phyloP scores from a whole-genome alignment of 1,140 invertebrate genomes.

The Agrypnia vestita region DNA sequence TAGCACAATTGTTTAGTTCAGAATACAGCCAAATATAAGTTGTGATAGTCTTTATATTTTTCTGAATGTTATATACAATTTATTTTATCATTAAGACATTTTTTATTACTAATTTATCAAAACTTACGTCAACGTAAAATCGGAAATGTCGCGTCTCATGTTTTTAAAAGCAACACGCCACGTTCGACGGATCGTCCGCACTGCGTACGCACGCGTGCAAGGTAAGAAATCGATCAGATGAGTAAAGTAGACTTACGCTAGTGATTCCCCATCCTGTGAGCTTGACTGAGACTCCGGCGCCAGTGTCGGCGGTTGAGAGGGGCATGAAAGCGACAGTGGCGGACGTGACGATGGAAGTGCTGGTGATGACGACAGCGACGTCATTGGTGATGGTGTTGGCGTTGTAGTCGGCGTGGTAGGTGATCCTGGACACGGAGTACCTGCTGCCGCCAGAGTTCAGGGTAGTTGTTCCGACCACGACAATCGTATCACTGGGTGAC shows the following conservation, averaged over 20 bases:
- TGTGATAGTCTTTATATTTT: background rate
- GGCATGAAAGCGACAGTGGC: background rate
- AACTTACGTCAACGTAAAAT: too few relatives aligned
- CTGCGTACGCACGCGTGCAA: background rate
- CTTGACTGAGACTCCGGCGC: conserved; percentile 63
- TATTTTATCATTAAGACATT: background rate
- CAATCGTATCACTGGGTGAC: too few relatives aligned
- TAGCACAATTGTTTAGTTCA: too few relatives aligned
- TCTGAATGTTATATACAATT: background rate
- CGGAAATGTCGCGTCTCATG: too few relatives aligned
- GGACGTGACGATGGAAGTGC: background rate
- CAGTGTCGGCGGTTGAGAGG: conserved; percentile 23
- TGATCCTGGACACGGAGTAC: too few relatives aligned
- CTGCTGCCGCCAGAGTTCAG: too few relatives aligned
- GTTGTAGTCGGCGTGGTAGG: too few relatives aligned
- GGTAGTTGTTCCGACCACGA: too few relatives aligned
- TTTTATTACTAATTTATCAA: too few relatives aligned
- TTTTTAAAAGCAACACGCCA: too few relatives aligned
- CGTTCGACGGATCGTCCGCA: too few relatives aligned
- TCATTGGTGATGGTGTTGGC: conserved; percentile 43
- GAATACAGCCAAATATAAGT: too few relatives aligned
- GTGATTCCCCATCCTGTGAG: conserved; percentile 75
- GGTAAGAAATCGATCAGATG: background rate
- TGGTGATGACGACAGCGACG: conserved; percentile 38
- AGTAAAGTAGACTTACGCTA: conserved; percentile 62